phyloP scores from a whole-genome alignment of 92 coral and sea anemone genomes.

The Palythoa caribaeorum region DNA sequence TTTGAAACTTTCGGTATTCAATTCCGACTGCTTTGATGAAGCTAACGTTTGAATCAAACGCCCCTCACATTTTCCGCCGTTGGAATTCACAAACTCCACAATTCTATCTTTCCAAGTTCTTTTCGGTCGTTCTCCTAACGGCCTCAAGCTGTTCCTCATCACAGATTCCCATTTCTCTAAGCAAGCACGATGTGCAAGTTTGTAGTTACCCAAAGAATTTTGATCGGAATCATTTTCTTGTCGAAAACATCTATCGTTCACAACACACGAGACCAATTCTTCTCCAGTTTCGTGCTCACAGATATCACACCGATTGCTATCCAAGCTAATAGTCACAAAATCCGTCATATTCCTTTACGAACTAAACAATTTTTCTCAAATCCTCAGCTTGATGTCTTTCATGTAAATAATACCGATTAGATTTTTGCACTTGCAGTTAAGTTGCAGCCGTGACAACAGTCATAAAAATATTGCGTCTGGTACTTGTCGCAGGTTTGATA shows the following conservation, averaged over 20 bases:
- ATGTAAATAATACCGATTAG: neutral
- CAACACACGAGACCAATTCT: constrained; percentile 79
- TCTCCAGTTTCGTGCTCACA: constrained; percentile 94
- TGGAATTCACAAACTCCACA: constrained; percentile 66
- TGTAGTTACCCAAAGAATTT: constrained; percentile 46
- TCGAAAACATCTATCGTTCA: constrained; percentile 78
- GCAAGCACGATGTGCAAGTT: constrained; percentile 81
- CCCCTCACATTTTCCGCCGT: constrained; percentile 48
- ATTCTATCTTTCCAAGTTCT: constrained; percentile 85
- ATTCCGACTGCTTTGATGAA: constrained; percentile 44
- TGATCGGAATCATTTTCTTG: constrained; percentile 39
- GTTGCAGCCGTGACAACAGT: constrained; percentile 26
- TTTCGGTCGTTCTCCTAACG: constrained; percentile 69
- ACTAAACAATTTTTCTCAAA: neutral
- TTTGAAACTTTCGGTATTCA: constrained; percentile 9
- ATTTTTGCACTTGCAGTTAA: neutral
- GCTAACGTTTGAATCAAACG: constrained; percentile 62
- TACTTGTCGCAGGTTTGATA: neutral
- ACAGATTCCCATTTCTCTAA: constrained; percentile 86
- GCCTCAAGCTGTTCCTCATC: constrained; percentile 67
- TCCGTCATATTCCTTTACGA: constrained; percentile 64
- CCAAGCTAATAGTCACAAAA: constrained; percentile 87
- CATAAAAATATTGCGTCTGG: neutral
- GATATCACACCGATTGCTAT: constrained; percentile 82
- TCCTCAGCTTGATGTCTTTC: neutral